Conservation (phyloP, 2,113 vertebrate genomes). For the Henicopernis longicauda region DNA sequence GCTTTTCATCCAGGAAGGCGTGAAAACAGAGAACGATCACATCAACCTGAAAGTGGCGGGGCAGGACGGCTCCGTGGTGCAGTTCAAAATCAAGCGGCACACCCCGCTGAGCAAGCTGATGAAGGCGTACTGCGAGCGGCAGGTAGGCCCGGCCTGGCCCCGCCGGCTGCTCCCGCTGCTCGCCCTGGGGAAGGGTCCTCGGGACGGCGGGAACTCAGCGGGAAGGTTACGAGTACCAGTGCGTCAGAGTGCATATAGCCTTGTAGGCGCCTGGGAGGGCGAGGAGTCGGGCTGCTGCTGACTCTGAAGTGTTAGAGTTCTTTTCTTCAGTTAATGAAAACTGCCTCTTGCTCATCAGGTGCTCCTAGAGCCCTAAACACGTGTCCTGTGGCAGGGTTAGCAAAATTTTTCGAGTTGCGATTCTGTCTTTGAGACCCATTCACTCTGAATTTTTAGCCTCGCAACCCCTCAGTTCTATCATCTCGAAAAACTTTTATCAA, state of each 20-base stretch:
- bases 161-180: background rate
- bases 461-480: accelerated
- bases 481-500: accelerated
- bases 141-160: conserved; percentile 70
- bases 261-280: background rate
- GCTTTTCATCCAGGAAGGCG: conserved; percentile 76
- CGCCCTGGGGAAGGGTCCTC: background rate
- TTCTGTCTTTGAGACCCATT: background rate
- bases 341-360: too few relatives aligned
- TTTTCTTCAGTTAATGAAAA: background rate
- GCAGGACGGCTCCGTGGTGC: conserved; percentile 91
- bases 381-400: accelerated
- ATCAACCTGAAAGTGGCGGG: conserved; percentile 93
- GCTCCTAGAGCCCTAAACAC: background rate
- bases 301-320: accelerated
- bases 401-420: accelerated
- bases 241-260: background rate
- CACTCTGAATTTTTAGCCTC: background rate
- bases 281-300: background rate
- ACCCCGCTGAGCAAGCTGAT: conserved; percentile 93
- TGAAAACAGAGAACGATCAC: conserved; percentile 91
- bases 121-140: conserved; percentile 93
- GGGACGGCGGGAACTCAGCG: background rate
- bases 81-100: conserved; percentile 94
- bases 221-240: accelerated